Evolutionary conservation across 2,797 vertebrate species (phyloP), one percentile per base, ranked within the genome.

Genomic region (Leuciscus waleckii): DNA sequence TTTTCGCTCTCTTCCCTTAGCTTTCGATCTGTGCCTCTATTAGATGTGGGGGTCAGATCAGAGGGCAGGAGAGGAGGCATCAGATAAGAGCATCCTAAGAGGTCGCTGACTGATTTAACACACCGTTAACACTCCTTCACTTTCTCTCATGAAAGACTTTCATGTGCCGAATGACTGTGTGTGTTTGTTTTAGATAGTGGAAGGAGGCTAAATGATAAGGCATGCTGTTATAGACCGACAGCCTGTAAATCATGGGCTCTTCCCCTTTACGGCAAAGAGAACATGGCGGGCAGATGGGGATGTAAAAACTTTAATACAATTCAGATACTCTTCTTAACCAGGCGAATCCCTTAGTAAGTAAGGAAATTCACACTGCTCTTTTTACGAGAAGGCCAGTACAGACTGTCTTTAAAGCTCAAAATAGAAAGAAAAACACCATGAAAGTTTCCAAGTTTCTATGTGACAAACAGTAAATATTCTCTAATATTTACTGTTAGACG

Each of bases 51-150:
- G 11, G 41, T 46, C 54, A 49, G 82, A 89, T 90, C 85, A 83
- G 65, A 81, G 75, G 58, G 61, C 56, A 82, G 29, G 61, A 51
- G 76, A 68, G 32, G 14, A 63, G 43, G 61, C 37, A 82, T 85
- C 79, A 82, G 85, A 88, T 88, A 87, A 88, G 74, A 74, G 43
- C 65, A 43, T 11, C 32, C 37, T 21, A 41, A 74, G 58, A n/a
- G 77, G 77, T 70, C 37, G 19, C 26, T 21, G 58, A 79, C 37
- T 49, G 65, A 79, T 78, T 82, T 41, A 70, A 75, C 26, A 19
- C 61, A 29, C 58, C 32, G 13, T 43, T 58, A 43, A 81, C 78
- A 49, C 80, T 79, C 65, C 79, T 63, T 86, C 41, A 41, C 21
- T 71, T 76, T 83, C 58, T 9, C 41, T 58, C 63, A 32, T 56